These are phyloP conservation scores for Phrynocephalus vlangalii DNA, from an alignment of 2,797 vertebrate genomes.

Conservation along the genomic window DNA sequence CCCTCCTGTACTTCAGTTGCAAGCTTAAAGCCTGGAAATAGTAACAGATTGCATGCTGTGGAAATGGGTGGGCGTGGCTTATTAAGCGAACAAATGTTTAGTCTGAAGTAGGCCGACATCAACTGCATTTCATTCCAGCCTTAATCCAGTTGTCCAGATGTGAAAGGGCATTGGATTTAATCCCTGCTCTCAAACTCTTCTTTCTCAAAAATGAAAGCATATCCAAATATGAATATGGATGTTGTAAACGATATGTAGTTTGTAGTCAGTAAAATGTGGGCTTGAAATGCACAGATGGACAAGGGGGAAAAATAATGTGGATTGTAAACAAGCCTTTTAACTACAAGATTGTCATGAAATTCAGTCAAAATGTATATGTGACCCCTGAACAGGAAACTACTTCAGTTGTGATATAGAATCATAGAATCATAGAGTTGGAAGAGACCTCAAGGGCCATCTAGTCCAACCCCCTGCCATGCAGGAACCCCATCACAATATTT, in stretches of 20 bases:
- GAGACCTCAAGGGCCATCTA: too few species aligned
- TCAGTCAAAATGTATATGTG: neutral
- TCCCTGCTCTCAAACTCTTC: conserved; percentile 51
- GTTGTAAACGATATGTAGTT: conserved; percentile 9
- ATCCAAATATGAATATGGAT: conserved; percentile 28
- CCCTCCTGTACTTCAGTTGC: conserved; percentile 7
- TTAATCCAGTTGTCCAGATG: conserved; percentile 46
- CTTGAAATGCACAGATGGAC: neutral
- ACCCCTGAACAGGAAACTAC: conserved; percentile 2
- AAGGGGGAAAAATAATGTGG: neutral
- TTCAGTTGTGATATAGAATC: neutral
- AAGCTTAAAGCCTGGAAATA: conserved; percentile 21
- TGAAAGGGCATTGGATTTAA: conserved; percentile 50
- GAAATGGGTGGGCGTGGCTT: neutral
- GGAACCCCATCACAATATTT: too few species aligned
- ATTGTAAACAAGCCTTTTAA: neutral
- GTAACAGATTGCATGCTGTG: conserved; percentile 28
- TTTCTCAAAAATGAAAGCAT: conserved; percentile 29
- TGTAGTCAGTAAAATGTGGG: conserved; percentile 32
- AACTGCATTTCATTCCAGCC: conserved; percentile 51
- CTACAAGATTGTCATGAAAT: neutral
- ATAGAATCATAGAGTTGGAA: too few species aligned
- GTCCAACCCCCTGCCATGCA: too few species aligned
- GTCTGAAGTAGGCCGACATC: conserved; percentile 51
- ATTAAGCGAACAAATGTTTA: conserved; percentile 31